Conservation (phyloP, 2,797 vertebrate species). For the Tangara arthus region DNA sequence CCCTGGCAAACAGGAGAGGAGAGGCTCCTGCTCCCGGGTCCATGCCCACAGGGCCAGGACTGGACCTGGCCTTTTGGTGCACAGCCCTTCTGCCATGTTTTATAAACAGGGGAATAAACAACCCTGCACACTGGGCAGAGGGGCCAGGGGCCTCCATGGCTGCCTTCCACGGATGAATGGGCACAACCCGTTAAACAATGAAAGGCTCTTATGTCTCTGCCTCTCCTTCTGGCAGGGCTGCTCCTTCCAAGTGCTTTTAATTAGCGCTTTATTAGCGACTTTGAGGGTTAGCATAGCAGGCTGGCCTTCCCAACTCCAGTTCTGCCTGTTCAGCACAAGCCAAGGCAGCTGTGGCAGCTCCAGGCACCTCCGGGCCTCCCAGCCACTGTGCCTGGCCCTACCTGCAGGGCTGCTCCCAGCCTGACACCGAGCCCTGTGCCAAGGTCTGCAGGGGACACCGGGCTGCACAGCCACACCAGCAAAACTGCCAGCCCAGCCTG, state of each 20-base stretch:
- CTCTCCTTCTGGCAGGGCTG: conserved; percentile 42
- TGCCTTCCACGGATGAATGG: conserved; percentile 21
- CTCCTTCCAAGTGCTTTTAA: conserved; percentile 60
- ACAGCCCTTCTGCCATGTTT: background rate
- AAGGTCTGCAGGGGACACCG: background rate
- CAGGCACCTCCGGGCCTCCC: background rate
- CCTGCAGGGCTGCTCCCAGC: background rate
- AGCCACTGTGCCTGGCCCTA: background rate
- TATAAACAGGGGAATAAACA: background rate
- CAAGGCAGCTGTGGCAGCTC: background rate
- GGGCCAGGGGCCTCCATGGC: background rate
- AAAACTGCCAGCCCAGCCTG: background rate
- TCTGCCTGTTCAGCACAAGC: background rate
- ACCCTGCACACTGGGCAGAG: background rate
- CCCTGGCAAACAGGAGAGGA: background rate
- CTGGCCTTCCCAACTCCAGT: background rate
- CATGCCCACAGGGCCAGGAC: fast-evolving
- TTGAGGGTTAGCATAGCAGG: background rate
- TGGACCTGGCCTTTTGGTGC: fast-evolving
- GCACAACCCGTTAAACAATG: conserved; percentile 29
- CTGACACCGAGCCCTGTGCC: fast-evolving
- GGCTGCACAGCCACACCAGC: background rate
- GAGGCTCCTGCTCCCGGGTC: background rate
- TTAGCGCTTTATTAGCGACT: conserved; percentile 35
- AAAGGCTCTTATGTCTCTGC: conserved; percentile 17